Base-by-base conservation (phyloP, 2,888 invertebrate genomes). In the Pterostichus madidus region DNA sequence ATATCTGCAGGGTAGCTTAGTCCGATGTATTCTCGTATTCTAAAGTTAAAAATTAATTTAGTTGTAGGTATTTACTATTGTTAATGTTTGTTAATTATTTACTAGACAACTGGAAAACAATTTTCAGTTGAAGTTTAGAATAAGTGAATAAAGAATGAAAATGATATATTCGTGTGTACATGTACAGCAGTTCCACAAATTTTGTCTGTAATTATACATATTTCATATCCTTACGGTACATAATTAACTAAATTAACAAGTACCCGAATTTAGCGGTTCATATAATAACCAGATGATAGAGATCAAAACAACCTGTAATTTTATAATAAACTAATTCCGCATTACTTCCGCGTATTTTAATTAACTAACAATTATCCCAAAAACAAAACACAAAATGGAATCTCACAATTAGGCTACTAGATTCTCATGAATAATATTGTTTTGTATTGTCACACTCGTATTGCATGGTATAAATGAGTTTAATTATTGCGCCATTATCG, bases 371-470 rank as follows among this genome's bases (percentile, higher is more conserved):
- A 75, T 76, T 76, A 76, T 56, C 15, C 76, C 13, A 56, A 75
- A 52, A 75, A 53, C 76, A 53, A 76, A 76, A 76, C 76, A 76
- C 11, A 56, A 76, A 76, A 39, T 44, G 32, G 39, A 68, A 76
- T 76, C 76, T 56, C 76, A 76, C 76, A 76, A 76, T 76, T 76
- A 76, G 35, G 35, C 52, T 31, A 35, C 46, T 13, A 49, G 35
- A 75, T 76, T 76, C 76, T 56, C 76, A 76, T 68, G 68, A 68
- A 68, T n/a, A 49, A 49, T 56, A 76, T 71, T 71, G 44, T 71
- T 71, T 71, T 31, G 44, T 44, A 71, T 71, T 71, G 68, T 71
- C 68, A 71, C 68, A 71, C n/a, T 13, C 13, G 46, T 71, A 71
- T 71, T 71, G 68, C 68, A 44, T 71, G 68, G 68, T 71, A 71